Conservation (phyloP, 2,797 vertebrate genomes). For the Selene dorsalis region DNA sequence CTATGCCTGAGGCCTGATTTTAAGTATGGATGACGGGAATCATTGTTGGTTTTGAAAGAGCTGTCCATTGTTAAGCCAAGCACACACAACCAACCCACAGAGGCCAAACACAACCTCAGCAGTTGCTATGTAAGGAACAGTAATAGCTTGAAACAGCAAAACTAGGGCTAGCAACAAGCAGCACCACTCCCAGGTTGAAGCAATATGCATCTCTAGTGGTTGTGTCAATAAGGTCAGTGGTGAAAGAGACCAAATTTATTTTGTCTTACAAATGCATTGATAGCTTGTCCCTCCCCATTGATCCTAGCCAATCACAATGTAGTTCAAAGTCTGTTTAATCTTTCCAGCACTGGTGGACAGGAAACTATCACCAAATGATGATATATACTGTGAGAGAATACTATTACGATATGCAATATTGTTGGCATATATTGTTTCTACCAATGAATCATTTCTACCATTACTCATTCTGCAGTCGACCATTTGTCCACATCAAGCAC, state of each 20-base stretch:
- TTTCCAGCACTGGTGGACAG: background rate
- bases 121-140: too few relatives aligned
- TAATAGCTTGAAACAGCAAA: background rate
- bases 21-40: background rate
- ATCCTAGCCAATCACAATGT: background rate
- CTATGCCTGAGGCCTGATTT: background rate
- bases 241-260: background rate
- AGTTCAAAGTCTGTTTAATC: background rate
- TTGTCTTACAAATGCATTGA: background rate
- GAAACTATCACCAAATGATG: background rate
- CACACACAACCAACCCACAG: background rate
- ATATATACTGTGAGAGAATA: background rate
- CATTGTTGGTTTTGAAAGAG: background rate
- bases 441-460: background rate
- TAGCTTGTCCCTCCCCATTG: background rate
- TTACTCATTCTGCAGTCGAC: background rate
- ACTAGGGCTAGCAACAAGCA: background rate
- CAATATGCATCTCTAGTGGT: background rate
- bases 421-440: background rate
- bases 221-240: background rate
- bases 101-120: background rate
- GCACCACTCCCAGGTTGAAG: background rate
- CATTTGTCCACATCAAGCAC: background rate
- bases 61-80: background rate
- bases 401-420: too few relatives aligned